Conservation (phyloP, 2,797 vertebrate species). For the Melanotaenia nigrans region DNA sequence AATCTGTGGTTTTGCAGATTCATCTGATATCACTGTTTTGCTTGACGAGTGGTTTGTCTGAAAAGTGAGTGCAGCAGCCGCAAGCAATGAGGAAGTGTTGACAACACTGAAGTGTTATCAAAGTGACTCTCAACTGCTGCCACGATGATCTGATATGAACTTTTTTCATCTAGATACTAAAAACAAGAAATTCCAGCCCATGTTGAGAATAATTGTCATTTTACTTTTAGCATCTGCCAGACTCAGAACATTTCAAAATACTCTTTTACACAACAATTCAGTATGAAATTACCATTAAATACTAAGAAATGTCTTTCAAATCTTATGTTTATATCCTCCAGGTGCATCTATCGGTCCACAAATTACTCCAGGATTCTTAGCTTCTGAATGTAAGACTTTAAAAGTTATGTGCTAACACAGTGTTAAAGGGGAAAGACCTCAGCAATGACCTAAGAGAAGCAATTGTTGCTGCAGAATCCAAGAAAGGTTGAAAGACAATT, state of each 20-base stretch:
- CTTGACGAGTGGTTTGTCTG: slow-evolving; percentile 24
- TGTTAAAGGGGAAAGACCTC: neutral
- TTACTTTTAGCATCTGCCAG: neutral
- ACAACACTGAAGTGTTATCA: slow-evolving; percentile 22
- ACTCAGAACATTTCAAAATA: neutral
- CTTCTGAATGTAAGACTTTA: neutral
- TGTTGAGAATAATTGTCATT: neutral
- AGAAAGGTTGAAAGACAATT: neutral
- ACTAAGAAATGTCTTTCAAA: neutral
- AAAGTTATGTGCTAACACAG: neutral
- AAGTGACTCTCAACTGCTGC: slow-evolving; percentile 32
- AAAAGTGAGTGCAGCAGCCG: slow-evolving; percentile 18
- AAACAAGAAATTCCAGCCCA: slow-evolving; percentile 4
- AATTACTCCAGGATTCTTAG: neutral
- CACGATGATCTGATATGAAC: slow-evolving; percentile 2
- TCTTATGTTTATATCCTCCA: neutral
- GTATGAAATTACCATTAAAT: neutral
- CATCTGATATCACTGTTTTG: slow-evolving; percentile 26
- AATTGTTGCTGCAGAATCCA: neutral
- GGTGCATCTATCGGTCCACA: neutral
- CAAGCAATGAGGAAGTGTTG: slow-evolving; percentile 11
- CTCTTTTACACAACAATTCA: neutral
- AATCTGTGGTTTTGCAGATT: slow-evolving; percentile 13
- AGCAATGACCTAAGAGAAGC: neutral
- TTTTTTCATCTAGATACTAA: slow-evolving; percentile 3